Evolutionary conservation across 2,797 vertebrate genomes (phyloP).

Genomic region (Anas capensis): DNA sequence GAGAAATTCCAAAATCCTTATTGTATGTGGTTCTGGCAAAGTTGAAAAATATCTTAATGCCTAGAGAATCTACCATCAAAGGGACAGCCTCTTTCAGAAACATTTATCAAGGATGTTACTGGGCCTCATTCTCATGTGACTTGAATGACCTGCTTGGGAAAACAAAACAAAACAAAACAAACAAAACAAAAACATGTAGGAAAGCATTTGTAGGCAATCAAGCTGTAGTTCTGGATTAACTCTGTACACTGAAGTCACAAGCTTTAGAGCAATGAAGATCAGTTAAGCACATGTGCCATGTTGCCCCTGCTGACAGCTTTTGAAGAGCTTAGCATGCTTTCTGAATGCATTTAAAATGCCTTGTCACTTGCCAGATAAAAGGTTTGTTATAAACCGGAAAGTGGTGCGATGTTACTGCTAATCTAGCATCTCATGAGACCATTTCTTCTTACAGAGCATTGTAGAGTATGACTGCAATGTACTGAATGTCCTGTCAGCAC

Average conservation of each 20-base stretch:
- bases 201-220: neutral
- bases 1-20: neutral
- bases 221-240: neutral
- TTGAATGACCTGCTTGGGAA: neutral
- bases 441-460: neutral
- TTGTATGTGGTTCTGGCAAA: neutral
- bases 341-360: neutral
- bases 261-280: neutral
- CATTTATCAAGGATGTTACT: neutral
- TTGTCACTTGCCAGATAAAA: neutral
- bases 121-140: neutral
- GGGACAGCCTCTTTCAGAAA: neutral
- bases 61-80: neutral
- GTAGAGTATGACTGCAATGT: neutral
- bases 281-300: fast-evolving
- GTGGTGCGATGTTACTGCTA: neutral
- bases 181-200: neutral
- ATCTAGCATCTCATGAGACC: neutral
- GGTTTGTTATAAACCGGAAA: neutral
- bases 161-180: neutral
- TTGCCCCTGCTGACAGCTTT: neutral
- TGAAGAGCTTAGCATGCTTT: neutral
- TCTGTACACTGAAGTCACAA: neutral
- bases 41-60: neutral
- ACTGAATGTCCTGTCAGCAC: neutral